Percentiles rank a stretch among this genome's conserved stretches.
Evolutionary conservation across 1,140 invertebrate genomes (phyloP).

Genomic region (Drosophila navojoa): DNA sequence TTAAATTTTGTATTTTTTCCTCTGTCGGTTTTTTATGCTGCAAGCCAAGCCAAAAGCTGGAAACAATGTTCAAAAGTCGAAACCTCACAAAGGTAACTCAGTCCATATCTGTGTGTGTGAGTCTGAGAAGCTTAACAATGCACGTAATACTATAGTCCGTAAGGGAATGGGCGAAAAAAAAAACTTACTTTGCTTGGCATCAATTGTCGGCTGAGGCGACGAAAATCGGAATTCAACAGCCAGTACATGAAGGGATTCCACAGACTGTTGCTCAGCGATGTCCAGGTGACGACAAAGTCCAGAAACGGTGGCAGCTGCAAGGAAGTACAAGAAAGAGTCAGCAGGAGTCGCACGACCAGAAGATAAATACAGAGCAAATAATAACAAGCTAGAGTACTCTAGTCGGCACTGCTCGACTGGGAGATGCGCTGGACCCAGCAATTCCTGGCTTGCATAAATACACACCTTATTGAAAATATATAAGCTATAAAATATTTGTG

Average conservation of each 20-base stretch:
- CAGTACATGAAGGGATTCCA: slow-evolving; percentile 95
- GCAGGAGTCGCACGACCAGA: neutral
- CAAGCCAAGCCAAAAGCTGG: neutral
- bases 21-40: too few relatives aligned
- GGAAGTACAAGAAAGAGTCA: slow-evolving; percentile 27
- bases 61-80: neutral
- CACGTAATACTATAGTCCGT: neutral
- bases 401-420: too few relatives aligned
- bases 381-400: slow-evolving; percentile 1
- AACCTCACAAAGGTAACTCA: neutral
- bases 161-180: neutral
- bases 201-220: slow-evolving; percentile 90
- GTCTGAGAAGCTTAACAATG: neutral
- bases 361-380: slow-evolving; percentile 33
- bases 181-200: slow-evolving; percentile 89
- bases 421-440: too few relatives aligned
- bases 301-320: slow-evolving; percentile 89
- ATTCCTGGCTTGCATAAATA: too few relatives aligned
- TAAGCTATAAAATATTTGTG: too few relatives aligned
- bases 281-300: slow-evolving; percentile 93
- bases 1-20: too few relatives aligned
- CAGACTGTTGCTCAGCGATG: slow-evolving; percentile 93
- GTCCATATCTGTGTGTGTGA: neutral
- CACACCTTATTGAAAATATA: too few relatives aligned
- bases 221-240: slow-evolving; percentile 93